Evolutionary conservation across 2,888 invertebrate species (phyloP), one percentile per base, ranked within the genome.

Genomic region (Leptopilina syphax): DNA sequence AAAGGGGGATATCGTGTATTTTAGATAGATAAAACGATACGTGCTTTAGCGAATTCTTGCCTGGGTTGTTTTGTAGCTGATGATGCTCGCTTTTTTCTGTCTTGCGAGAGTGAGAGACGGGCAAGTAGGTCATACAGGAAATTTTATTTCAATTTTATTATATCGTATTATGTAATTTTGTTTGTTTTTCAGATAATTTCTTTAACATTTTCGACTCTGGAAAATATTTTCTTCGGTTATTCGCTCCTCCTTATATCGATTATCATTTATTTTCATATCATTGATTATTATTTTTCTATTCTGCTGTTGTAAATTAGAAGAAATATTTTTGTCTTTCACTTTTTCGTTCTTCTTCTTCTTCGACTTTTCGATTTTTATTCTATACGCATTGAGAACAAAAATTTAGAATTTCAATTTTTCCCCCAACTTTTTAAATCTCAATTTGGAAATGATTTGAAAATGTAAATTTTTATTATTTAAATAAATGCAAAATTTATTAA

Each of bases 1-100:
- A 73, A 54, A 50, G 50, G 57, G 57, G 41, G 57, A 34, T 73
- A 73, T 73, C 73, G 57, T 73, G 73, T 73, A 73, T 50, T 73
- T 50, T 73, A 73, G 70, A 73, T 73, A 27, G 70, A 73, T 73
- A 60, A 60, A 73, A 57, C 54, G 41, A 73, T 73, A 73, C 73
- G 57, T 73, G 73, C 57, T 73, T 60, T 60, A 57, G 73, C 73
- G 73, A 57, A 73, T 73, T 73, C n/a, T 41, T 34, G 41, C 34
- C 57, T 57, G 13, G 57, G 57, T 73, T 73, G 57, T 73, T 73
- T 73, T 73, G 57, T 57, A 57, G 73, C 34, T 60, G 73, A 73
- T 73, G 73, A 73, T 73, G 57, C 57, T 73, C 73, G 10, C 57
- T 73, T 73, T 57, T 73, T 34, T 73, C n/a, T 73, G 24, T 9